Base-by-base conservation (phyloP, 2,888 invertebrate genomes). In the Athalia rosae region DNA sequence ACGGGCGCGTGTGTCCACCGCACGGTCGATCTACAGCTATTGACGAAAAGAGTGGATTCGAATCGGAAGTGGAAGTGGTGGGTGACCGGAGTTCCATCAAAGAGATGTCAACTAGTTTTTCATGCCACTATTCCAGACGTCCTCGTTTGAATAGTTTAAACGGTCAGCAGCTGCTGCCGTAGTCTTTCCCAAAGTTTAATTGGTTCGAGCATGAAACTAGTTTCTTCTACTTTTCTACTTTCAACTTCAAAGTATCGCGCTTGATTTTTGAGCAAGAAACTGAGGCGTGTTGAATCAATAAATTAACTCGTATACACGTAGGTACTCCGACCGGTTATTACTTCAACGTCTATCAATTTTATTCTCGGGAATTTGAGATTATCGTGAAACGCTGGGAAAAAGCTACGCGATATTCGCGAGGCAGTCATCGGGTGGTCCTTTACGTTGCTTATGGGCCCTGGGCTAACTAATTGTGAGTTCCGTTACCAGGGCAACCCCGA, bases 1-100 rank as follows among this genome's bases (percentile, higher is more conserved):
- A 78, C 63, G 62, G n/a, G n/a, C 78, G 78, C 76, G 76, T 79
- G 76, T 71, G 62, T 66, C 53, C 66, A 61, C 77, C 69, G 74
- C 78, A 76, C 58, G 63, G 74, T 77, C 28, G 61, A 50, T 76
- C 73, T 77, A 78, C 64, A 78, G 58, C 53, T 66, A 45, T 4
- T 4, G 8, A 48, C 48, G 11, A 45, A 58, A 13, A 45, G 45
- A 9, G 15, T 58, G 13, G 4, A 45, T 53, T 69, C 56, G 7
- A 1, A 43, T 69, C 41, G 28, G 41, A 69, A 56, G n/a, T 15
- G 6, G 43, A 53, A 28, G 28, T 41, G 53, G 43, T 41, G 53
- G 53, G 15, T 56, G n/a, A 69, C 13, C 41, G 41, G 15, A 15
- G 3, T 13, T n/a, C 28, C 41, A 43, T 13, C 11, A 43, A 69